Conservation (phyloP, 2,113 vertebrate species). For the Caranx melampygus region DNA sequence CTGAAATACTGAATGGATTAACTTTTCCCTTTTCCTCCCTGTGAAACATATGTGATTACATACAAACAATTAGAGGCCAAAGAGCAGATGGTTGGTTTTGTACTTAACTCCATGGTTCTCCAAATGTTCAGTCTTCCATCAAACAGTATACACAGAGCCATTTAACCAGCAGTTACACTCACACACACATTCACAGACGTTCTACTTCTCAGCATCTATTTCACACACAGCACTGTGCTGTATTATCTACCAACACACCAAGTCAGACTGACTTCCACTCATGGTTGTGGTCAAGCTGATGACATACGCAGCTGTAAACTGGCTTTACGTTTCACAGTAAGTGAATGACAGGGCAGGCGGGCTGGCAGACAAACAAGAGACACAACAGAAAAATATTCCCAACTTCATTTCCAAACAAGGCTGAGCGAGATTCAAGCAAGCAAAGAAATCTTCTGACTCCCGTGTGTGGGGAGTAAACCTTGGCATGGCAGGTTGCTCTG, state of each 20-base stretch:
- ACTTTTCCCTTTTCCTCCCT: background rate
- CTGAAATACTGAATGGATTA: slow-evolving; percentile 36
- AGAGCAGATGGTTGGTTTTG: slow-evolving; percentile 45
- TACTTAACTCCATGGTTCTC: slow-evolving; percentile 23
- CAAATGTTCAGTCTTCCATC: slow-evolving; percentile 25
- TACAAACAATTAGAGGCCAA: slow-evolving; percentile 35
- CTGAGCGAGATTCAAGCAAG: slow-evolving; percentile 24
- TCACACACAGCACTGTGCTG: slow-evolving; percentile 29
- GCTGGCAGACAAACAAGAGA: slow-evolving; percentile 50
- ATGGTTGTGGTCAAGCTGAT: slow-evolving; percentile 42
- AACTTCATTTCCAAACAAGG: slow-evolving; percentile 33
- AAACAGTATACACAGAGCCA: background rate
- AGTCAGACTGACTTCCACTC: slow-evolving; percentile 24
- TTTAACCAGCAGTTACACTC: slow-evolving; percentile 14
- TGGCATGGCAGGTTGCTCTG: background rate
- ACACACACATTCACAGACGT: slow-evolving; percentile 9
- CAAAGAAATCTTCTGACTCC: slow-evolving; percentile 17
- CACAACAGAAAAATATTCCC: slow-evolving; percentile 32
- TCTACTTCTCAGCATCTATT: slow-evolving; percentile 19
- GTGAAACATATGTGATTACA: slow-evolving; percentile 46
- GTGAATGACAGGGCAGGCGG: slow-evolving; percentile 71
- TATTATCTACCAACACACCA: slow-evolving; percentile 13
- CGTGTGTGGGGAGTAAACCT: slow-evolving; percentile 9
- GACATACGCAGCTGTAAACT: slow-evolving; percentile 69
- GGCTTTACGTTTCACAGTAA: slow-evolving; percentile 68